Evolutionary conservation across 2,888 invertebrate species (phyloP), one percentile per base, ranked within the genome.

Genomic region (Amiota minor): DNA sequence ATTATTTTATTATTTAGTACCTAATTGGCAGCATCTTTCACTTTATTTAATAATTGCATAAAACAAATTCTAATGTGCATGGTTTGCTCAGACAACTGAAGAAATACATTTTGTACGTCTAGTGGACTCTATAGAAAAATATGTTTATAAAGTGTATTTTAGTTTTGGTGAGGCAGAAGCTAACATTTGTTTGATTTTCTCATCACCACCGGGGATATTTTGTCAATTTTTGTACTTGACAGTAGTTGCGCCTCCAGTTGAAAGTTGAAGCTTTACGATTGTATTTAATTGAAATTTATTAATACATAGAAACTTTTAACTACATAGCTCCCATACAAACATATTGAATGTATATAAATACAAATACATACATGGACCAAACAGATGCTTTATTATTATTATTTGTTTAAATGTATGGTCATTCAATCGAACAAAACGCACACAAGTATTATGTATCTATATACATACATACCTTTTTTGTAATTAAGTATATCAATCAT

Each of bases 401-500:
- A 53, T 53, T 53, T 53, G 53, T 53, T 53, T 9, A 16, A n/a
- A 9, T 53, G 14, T 16, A 53, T 53, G 14, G n/a, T 53, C 16
- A 53, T 53, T 53, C n/a, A 53, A 53, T 23, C 35, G 12, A 18
- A 20, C 18, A 20, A 20, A 18, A 20, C 18, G 35, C 23, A 61
- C 16, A 53, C 53, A 59, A 59, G 35, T 35, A 23, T 12, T 23
- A 53, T 50, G 6, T 35, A 35, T 4, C 6, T 35, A 35, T 35
- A 35, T 46, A 62, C 14, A 50, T 71, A 49, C 16, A 20, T n/a
- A 20, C 16, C 14, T 3, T 47, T 59, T 8, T 14, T 50, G 47
- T 70, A 59, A 56, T 46, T 70, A 20, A 46, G 59, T 20, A 47
- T 47, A 47, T 49, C 59, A 56, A 47, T 35, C 35, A 56, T 14